Base-by-base conservation (phyloP, 1,140 invertebrate genomes). In the Platyura marginata region DNA sequence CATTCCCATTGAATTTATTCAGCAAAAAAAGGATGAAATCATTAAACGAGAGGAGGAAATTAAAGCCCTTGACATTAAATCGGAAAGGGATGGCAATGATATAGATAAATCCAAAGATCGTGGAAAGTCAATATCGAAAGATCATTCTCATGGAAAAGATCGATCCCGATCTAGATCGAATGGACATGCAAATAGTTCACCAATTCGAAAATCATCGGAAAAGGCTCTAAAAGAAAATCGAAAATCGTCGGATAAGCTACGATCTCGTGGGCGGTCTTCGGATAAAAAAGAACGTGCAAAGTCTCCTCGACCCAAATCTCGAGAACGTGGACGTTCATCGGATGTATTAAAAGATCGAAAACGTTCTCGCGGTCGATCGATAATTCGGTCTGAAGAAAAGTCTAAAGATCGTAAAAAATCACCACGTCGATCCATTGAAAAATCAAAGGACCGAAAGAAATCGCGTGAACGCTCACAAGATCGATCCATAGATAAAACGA, bases 11-110 rank as follows among this genome's bases (percentile, higher is more conserved):
- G 75, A 80, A 46, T 82, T 97, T 52, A 72, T 96, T 38, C 88
- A 96, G 57, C 80, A 89, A 59, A 97, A 97, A 59, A 95, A 95
- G 64, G 90, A 94, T 62, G 92, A 98, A 62, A 88, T 96, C 45
- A 86, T 90, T 57, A 88, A 84, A 55, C 66, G 75, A 59, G 76
- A 63, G 70, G 79, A 72, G 73, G 79, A 67, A 63, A 54, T 55
- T 36, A 47, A 47, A 34, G 43, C 21, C 15, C 15, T 42, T 18
- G 47, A 21, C 13, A 47, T 34, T 33, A 39, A 41, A 51, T 20
- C 51, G 8, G 42, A 47, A 10, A 13, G 10, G 32, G 20, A 21
- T 20, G 10, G 13, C 25, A 34, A 35, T 21, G 34, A 37, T 16
- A 22, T 9, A 11, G 34, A 36, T 15, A 36, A 19, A 11, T 21